These are phyloP conservation scores for Drosophila ananassae DNA, from an alignment of 1,140 invertebrate genomes.

Conservation along the genomic window DNA sequence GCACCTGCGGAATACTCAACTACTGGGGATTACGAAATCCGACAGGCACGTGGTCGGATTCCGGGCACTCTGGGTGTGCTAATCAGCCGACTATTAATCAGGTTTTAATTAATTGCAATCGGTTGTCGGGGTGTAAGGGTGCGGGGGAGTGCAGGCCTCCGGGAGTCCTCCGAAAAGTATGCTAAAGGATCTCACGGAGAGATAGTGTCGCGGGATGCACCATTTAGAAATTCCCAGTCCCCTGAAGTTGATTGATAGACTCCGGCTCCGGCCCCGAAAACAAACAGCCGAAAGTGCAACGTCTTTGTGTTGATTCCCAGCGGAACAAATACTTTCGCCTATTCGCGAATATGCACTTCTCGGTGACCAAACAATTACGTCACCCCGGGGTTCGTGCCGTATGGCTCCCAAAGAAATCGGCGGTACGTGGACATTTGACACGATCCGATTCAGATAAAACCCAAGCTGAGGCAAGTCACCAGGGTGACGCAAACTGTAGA, in stretches of 20 bases:
- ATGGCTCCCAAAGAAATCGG: neutral
- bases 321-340: neutral
- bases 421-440: neutral
- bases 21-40: neutral
- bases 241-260: neutral
- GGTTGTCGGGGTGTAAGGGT: too few species aligned
- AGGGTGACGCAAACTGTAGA: neutral
- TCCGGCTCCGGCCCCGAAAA: conserved; percentile 8
- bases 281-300: conserved; percentile 24
- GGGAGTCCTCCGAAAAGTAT: conserved; percentile 3
- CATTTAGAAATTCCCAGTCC: too few species aligned
- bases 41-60: conserved; percentile 23
- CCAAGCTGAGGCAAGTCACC: neutral
- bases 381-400: conserved; percentile 6
- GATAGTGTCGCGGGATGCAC: neutral
- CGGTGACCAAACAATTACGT: conserved; percentile 13
- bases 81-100: conserved; percentile 1
- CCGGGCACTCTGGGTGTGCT: neutral
- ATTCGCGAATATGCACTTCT: neutral
- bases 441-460: conserved; percentile 3
- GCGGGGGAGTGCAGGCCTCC: neutral
- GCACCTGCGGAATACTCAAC: conserved; percentile 29
- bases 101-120: too few species aligned
- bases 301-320: conserved; percentile 33
- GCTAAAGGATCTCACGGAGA: neutral